phyloP scores from a whole-genome alignment of 2,797 vertebrate genomes.

The Arrhamphus sclerolepis region DNA sequence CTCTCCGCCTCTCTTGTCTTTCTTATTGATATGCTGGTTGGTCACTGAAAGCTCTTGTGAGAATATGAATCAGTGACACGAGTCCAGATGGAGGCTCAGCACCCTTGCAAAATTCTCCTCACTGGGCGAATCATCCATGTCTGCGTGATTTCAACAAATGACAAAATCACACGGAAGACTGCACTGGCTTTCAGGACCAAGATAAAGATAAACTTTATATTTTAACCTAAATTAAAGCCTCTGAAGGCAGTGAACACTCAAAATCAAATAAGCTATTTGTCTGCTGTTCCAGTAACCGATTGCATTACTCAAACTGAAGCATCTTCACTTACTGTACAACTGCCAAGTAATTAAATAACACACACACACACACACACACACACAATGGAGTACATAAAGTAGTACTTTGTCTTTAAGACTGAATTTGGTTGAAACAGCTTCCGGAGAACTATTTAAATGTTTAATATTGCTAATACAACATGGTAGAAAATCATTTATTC shows the following conservation, averaged over 20 bases:
- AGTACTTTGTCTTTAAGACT: no score
- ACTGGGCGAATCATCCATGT: slow-evolving; percentile 6
- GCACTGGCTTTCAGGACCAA: slow-evolving; percentile 2
- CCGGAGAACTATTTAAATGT: no score
- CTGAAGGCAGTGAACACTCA: background rate
- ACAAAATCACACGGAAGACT: background rate
- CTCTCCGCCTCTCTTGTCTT: slow-evolving; percentile 18
- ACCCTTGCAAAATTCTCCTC: slow-evolving; percentile 30
- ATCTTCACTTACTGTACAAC: background rate
- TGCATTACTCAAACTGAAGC: slow-evolving; percentile 5
- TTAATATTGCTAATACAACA: no score
- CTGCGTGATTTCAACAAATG: background rate
- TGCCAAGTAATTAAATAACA: background rate
- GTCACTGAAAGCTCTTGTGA: slow-evolving; percentile 30
- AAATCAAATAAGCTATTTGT: slow-evolving; percentile 12
- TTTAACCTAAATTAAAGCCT: slow-evolving; percentile 6
- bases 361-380: background rate
- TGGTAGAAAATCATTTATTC: no score
- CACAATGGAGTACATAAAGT: background rate
- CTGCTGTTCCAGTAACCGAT: background rate
- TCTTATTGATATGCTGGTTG: slow-evolving; percentile 50
- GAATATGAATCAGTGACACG: slow-evolving; percentile 58
- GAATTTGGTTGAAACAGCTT: no score
- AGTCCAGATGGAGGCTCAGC: slow-evolving; percentile 45
- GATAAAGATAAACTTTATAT: background rate